Evolutionary conservation across 2,797 vertebrate species (phyloP).

Genomic region (Pelobates cultripes): DNA sequence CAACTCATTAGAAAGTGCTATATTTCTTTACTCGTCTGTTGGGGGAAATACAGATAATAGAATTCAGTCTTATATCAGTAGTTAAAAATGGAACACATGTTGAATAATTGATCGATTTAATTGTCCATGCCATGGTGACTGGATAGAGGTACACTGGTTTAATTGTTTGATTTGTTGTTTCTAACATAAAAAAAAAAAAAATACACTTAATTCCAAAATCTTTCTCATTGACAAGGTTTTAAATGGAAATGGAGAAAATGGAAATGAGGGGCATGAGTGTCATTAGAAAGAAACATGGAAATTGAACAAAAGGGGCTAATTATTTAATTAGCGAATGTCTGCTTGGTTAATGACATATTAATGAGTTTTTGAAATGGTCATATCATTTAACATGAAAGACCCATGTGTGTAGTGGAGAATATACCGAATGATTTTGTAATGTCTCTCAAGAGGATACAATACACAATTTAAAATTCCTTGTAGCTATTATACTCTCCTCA

Average conservation of each 20-base stretch:
- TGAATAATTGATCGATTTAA: neutral
- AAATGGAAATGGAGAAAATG: slow-evolving; percentile 58
- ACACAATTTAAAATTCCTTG: slow-evolving; percentile 74
- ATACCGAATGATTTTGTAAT: slow-evolving; percentile 83
- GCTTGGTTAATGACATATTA: slow-evolving; percentile 86
- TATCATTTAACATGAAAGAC: slow-evolving; percentile 84
- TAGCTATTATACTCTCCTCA: slow-evolving; percentile 63
- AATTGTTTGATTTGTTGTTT: slow-evolving; percentile 9
- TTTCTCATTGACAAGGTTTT: slow-evolving; percentile 59
- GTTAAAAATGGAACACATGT: neutral
- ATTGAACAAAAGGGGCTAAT: slow-evolving; percentile 80
- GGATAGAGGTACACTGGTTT: neutral
- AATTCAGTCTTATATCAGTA: neutral
- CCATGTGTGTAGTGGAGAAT: slow-evolving; percentile 78
- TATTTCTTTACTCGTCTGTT: too few species aligned
- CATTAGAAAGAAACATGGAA: slow-evolving; percentile 76
- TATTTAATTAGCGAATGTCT: slow-evolving; percentile 87
- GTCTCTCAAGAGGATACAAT: slow-evolving; percentile 75
- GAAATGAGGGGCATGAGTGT: slow-evolving; percentile 60
- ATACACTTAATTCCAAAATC: slow-evolving; percentile 54
- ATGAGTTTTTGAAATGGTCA: slow-evolving; percentile 85
- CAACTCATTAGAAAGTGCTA: too few species aligned
- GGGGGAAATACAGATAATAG: too few species aligned
- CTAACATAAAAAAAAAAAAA: slow-evolving; percentile 48
- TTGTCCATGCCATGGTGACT: neutral